Conservation (phyloP, 2,113 vertebrate genomes). For the Hemiscyllium ocellatum region DNA sequence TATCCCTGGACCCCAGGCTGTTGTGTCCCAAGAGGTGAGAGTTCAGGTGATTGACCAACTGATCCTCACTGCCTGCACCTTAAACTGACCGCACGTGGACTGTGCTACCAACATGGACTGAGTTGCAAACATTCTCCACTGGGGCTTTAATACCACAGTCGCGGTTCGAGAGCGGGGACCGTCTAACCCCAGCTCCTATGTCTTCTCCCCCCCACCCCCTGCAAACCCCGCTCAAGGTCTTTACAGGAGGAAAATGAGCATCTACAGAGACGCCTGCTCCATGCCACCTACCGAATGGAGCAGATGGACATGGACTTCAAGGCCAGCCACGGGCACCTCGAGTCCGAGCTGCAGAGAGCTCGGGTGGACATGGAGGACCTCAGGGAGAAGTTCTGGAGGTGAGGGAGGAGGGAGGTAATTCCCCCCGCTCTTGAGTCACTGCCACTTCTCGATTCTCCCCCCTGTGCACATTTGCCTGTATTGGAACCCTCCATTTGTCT, state of each 20-base stretch:
- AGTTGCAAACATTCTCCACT: no score
- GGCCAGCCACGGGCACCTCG: constrained; percentile 55
- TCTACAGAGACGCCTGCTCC: constrained; percentile 52
- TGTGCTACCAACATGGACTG: no score
- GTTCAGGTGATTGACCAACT: no score
- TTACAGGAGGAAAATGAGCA: constrained; percentile 56
- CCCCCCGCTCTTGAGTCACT: no score
- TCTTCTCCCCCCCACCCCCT: background rate
- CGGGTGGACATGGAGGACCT: constrained; percentile 54
- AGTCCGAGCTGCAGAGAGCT: constrained; percentile 57
- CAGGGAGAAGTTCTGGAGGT: constrained; percentile 60
- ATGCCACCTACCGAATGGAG: constrained; percentile 56
- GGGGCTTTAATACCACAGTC: background rate
- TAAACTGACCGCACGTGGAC: no score
- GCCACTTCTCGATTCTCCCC: no score
- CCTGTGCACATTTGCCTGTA: no score
- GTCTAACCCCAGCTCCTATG: background rate
- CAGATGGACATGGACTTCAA: constrained; percentile 58
- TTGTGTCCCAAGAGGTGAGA: no score
- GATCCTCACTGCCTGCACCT: no score
- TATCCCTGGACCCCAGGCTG: no score
- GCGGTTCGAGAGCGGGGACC: background rate
- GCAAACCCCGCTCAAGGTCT: constrained; percentile 42
- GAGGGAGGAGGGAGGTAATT: background rate
- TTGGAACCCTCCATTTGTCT: no score